These are phyloP conservation scores for Bombus turneri DNA, from an alignment of 1,140 invertebrate species.

Conservation along the genomic window DNA sequence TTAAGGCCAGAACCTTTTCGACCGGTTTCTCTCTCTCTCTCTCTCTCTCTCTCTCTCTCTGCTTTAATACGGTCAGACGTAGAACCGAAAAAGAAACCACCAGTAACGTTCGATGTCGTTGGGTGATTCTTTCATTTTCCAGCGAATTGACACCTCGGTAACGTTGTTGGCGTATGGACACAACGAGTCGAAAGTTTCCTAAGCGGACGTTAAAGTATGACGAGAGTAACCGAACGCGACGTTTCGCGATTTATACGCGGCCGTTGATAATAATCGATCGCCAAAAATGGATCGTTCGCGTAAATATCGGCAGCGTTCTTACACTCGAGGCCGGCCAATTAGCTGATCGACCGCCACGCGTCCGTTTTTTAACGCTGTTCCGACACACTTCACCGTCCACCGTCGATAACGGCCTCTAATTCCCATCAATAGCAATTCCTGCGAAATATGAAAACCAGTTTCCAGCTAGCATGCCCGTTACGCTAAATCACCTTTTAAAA, in stretches of 20 bases:
- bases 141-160: conserved; percentile 18
- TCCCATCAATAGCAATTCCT: conserved; percentile 49
- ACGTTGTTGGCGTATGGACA: not conserved
- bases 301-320: conserved; percentile 34
- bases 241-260: conserved; percentile 29
- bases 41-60: not conserved
- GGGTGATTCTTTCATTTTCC: conserved; percentile 25
- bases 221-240: conserved; percentile 38
- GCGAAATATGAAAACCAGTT: conserved; percentile 35
- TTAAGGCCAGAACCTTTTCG: conserved; percentile 24
- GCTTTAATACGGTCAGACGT: no score
- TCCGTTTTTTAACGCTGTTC: conserved; percentile 15
- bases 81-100: not conserved
- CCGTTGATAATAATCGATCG: conserved; percentile 39
- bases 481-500: conserved; percentile 6
- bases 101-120: not conserved
- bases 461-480: not conserved
- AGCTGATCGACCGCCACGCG: not conserved
- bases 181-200: not conserved
- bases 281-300: conserved; percentile 44
- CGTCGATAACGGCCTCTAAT: conserved; percentile 39
- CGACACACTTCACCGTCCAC: conserved; percentile 25
- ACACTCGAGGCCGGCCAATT: conserved; percentile 4
- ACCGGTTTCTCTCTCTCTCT: not conserved
- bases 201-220: conserved; percentile 32